Base-by-base conservation (phyloP, 2,113 vertebrate genomes). In the Pavo muticus region DNA sequence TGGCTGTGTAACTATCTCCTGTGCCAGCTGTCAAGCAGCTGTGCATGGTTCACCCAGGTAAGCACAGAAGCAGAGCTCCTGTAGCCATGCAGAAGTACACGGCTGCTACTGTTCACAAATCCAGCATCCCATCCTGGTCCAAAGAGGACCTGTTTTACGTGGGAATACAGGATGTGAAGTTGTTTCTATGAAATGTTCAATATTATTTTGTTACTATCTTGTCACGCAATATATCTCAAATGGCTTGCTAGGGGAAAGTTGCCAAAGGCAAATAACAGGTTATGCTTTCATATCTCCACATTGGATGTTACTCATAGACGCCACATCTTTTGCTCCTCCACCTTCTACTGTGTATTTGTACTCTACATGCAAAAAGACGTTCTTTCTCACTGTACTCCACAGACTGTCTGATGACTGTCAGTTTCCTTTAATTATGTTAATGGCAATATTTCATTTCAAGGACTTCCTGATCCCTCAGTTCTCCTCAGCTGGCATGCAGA, bases 401-500 rank as follows among this genome's bases (percentile, higher is more conserved):
- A 74, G 56, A 74, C 5, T 21, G 45, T 39, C 42, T 65, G 37
- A 82, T 48, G 44, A 82, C 11, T 56, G 19, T 54, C 32, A 52
- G 32, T 68, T 60, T 56, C 69, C 20, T 30, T 82, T 75, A 81
- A 68, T 47, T 47, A 69, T 3, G 5, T 27, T 85, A 1, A 3
- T 69, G 40, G 59, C 64, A 79, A 30, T 84, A 71, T 29, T 80
- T 89, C 16, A 76, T 82, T 50, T 71, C 42, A 73, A 32, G 68
- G 44, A 75, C 75, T 92, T 87, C 68, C 57, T 69, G 44, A 85
- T 47, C 40, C 63, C 59, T 64, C 30, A 20, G 19, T 64, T 88
- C 37, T 88, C 32, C 30, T 32, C 90, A 84, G 42, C 83, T 56
- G 65, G 64, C 60, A 88, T 86, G 24, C 75, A 95, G 75, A 93